Evolutionary conservation across 2,113 vertebrate species (phyloP), one percentile per base, ranked within the genome.

Genomic region (Camelus bactrianus): DNA sequence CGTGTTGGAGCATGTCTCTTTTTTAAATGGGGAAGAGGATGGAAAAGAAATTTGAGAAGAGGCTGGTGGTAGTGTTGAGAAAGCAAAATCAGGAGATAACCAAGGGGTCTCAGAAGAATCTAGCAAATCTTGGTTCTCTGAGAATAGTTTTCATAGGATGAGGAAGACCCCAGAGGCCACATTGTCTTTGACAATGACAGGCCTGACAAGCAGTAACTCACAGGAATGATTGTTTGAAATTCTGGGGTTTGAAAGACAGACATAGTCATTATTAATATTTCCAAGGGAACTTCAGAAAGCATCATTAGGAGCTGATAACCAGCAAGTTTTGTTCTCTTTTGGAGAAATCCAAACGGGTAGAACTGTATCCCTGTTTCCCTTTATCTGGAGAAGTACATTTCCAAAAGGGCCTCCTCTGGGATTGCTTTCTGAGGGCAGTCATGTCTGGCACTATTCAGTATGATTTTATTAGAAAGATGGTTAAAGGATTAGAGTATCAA

Each of bases 401-500:
- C 89, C 8, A 50, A 79, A 97, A 89, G 48, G 32, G 11, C 89
- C 54, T 95, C 82, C 35, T 64, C 80, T 91, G 65, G 19, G 65
- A 93, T 91, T 86, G 60, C 17, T 95, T 85, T 93, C 70, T 90
- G 65, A 72, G 72, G 65, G n/a, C 87, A 96, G 82, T 84, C 15
- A 10, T 86, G 20, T 89, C 50, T 93, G 58, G 56, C 79, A 50
- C 80, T 62, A 85, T 96, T 95, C 54, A 90, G 30, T 89, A 65
- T 85, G 56, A 72, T 95, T 96, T 96, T 91, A 95, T 89, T 89
- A 93, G 67, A 94, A 97, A 93, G 65, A 88, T 95, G 94, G 93
- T 96, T 91, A 95, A 95, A 87, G 88, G 91, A 91, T 82, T 92
- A 95, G 85, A 90, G 60, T 88, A 93, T 91, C 62, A 97, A 96